Conservation (phyloP, 1,140 invertebrate genomes). For the Phenacoccus solenopsis region DNA sequence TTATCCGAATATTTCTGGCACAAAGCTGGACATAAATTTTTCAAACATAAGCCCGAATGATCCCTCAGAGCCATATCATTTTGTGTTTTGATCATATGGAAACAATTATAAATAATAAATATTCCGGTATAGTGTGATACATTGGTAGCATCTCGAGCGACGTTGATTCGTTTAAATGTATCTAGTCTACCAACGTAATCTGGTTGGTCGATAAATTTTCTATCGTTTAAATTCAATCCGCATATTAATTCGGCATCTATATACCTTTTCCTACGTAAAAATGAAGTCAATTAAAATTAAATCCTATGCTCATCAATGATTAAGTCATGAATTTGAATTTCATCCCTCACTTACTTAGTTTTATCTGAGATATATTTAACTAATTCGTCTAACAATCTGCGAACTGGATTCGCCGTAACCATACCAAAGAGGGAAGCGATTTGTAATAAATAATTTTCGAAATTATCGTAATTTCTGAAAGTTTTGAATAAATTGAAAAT, state of each 20-base stretch:
- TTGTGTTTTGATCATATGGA: conserved; percentile 57
- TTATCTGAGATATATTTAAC: not conserved
- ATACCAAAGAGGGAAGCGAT: conserved; percentile 51
- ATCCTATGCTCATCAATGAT: not conserved
- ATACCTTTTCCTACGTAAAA: not conserved
- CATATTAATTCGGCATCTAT: conserved; percentile 26
- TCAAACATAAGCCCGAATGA: conserved; percentile 56
- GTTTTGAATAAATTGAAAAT: conserved; percentile 33
- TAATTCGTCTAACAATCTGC: not conserved
- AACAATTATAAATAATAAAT: conserved; percentile 68
- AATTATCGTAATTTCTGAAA: not conserved
- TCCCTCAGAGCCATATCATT: conserved; percentile 74
- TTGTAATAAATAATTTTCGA: conserved; percentile 45
- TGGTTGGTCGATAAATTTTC: conserved; percentile 76
- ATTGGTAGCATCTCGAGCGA: conserved; percentile 39
- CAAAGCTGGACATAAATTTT: conserved; percentile 48
- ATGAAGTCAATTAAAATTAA: not conserved
- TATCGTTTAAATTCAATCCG: conserved; percentile 71
- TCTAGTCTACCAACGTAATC: conserved; percentile 71
- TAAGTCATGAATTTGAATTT: not conserved
- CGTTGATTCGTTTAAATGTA: conserved; percentile 51
- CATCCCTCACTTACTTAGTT: not conserved
- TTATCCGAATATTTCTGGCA: conserved; percentile 27
- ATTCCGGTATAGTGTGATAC: conserved; percentile 52
- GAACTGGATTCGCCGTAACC: conserved; percentile 29